Conservation (phyloP, 2,888 invertebrate genomes). For the Dichetophora obliterata region DNA sequence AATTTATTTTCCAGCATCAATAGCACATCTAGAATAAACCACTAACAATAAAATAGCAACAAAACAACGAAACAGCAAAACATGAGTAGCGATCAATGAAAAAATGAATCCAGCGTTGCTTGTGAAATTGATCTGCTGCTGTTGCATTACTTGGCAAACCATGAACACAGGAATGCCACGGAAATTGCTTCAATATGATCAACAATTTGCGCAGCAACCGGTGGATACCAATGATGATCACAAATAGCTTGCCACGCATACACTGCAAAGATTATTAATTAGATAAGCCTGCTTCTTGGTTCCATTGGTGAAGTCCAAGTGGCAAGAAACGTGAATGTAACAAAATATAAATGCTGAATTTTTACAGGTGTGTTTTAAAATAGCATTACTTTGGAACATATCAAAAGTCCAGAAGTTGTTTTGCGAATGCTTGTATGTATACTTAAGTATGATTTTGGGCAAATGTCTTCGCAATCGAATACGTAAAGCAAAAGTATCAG, state of each 20-base stretch:
- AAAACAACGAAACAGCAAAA: neutral
- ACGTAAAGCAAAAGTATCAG: no score
- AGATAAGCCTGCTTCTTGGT: neutral
- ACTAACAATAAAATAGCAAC: neutral
- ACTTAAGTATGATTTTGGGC: no score
- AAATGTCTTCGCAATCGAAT: no score
- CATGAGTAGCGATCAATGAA: neutral
- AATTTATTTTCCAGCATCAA: conserved; percentile 20
- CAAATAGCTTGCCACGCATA: neutral
- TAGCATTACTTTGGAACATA: no score
- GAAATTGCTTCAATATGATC: neutral
- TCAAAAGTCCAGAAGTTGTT: no score
- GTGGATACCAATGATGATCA: neutral
- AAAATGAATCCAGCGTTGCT: neutral
- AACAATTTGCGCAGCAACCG: conserved; percentile 4
- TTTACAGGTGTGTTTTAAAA: no score
- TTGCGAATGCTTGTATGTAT: no score
- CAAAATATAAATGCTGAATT: neutral
- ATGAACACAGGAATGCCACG: neutral
- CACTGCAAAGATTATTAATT: neutral
- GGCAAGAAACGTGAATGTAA: neutral
- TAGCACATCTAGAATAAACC: conserved; percentile 12
- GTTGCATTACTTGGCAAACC: no score
- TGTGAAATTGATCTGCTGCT: conserved; percentile 7
- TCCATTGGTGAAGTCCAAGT: neutral